Evolutionary conservation across 2,797 vertebrate species (phyloP), one percentile per base, ranked within the genome.

Genomic region (Gymnocypris eckloni): DNA sequence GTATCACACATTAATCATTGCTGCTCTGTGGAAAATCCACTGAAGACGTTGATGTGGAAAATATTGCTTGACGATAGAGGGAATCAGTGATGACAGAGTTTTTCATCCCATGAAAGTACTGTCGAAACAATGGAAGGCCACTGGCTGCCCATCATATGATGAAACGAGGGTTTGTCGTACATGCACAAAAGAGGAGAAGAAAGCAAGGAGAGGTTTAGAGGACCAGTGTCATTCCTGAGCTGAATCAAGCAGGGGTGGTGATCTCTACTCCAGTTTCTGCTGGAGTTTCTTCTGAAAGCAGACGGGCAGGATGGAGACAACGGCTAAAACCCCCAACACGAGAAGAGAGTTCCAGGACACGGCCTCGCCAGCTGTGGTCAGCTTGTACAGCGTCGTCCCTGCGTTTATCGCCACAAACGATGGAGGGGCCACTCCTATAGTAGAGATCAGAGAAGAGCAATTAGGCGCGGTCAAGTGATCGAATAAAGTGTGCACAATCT

Each of bases 371-470:
- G 98, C 98, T 79, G 98, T 99, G 72, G 98, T 99, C 90, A 99
- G 96, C 90, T 99, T 98, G 93, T 99, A 99, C 50, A 99, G 92
- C 6, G 98, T 99, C 59, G 98, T 99, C 83, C 98, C 98, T 2
- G 98, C 98, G 41, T 99, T 99, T 91, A 99, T 99, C 5, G 98
- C 98, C 89, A 99, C 97, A 84, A 99, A 99, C 52, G 98, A 99
- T 0, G 98, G 98, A 10, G 98, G 98, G 13, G 98, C 98, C 69
- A 99, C 98, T 90, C 98, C 98, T 98, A 92, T 52, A 83, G 92
- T 52, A 73, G 43, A 92, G 16, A 77, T 25, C 37, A 54, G 2
- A 87, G 8, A 61, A 79, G 20, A 39, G 81, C 25, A 8, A 4
- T 41, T 79, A 22, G 25, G 22, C 4, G 41, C 25, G 15, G 20